Percentiles rank a stretch among this genome's conserved stretches.
Conservation (phyloP, 2,888 invertebrate genomes). For the Hirtodrosophila confusa region DNA sequence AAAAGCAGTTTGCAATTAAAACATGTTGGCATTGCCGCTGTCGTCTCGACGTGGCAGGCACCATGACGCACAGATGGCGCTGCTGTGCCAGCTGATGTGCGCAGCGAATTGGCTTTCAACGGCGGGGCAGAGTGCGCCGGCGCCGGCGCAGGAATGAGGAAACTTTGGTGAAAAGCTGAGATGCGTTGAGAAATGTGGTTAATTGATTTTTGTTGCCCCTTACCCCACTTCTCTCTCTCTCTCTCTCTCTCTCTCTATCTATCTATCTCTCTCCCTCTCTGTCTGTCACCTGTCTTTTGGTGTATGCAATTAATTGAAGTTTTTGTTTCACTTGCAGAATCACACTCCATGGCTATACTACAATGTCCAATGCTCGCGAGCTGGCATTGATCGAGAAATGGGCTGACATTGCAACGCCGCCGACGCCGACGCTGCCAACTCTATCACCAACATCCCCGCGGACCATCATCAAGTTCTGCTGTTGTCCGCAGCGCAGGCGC, state of each 20-base stretch:
- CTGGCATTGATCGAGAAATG: constrained; percentile 83
- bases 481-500: constrained; percentile 81
- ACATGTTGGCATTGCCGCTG: constrained; percentile 65
- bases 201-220: constrained; percentile 63
- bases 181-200: constrained; percentile 78
- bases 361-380: constrained; percentile 83
- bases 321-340: constrained; percentile 72
- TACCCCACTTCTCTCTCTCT: neutral
- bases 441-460: constrained; percentile 81
- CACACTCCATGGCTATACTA: constrained; percentile 81
- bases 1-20: constrained; percentile 80
- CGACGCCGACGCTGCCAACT: constrained; percentile 68
- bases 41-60: constrained; percentile 12
- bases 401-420: constrained; percentile 79
- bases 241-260: no score
- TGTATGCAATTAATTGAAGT: constrained; percentile 32
- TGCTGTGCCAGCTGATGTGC: constrained; percentile 63
- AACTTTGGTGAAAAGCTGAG: constrained; percentile 75
- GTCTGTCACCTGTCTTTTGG: neutral
- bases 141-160: constrained; percentile 73
- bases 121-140: constrained; percentile 17
- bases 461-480: constrained; percentile 80
- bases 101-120: constrained; percentile 71
- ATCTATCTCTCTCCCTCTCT: no score
- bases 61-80: constrained; percentile 76